These are phyloP conservation scores for Dynastes hyllus DNA, from an alignment of 2,888 invertebrate genomes.

Conservation along the genomic window DNA sequence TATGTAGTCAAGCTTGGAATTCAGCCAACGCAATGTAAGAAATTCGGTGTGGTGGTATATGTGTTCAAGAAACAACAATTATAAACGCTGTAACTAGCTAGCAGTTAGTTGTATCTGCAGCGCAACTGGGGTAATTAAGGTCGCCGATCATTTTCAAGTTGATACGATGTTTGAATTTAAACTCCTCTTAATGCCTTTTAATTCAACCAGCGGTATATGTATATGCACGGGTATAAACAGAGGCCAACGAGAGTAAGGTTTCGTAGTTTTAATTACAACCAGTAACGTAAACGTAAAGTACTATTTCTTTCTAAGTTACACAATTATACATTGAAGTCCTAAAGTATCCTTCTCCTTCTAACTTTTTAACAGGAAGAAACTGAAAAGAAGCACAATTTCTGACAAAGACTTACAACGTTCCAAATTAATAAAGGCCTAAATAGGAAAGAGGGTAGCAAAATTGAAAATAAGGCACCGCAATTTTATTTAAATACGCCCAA, in stretches of 20 bases:
- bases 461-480: too few species aligned
- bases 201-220: slow-evolving; percentile 11
- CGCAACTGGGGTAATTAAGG: slow-evolving; percentile 56
- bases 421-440: too few species aligned
- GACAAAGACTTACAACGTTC: too few species aligned
- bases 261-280: background rate
- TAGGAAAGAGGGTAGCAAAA: too few species aligned
- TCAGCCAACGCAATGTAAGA: slow-evolving; percentile 21
- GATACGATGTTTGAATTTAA: slow-evolving; percentile 45
- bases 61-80: slow-evolving; percentile 54
- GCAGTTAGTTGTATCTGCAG: slow-evolving; percentile 47
- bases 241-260: background rate
- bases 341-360: too few species aligned
- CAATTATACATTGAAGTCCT: too few species aligned
- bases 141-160: slow-evolving; percentile 53
- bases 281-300: background rate
- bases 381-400: too few species aligned
- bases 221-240: background rate
- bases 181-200: slow-evolving; percentile 43
- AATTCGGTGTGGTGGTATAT: slow-evolving; percentile 51
- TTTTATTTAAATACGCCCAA: too few species aligned
- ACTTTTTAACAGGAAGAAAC: too few species aligned
- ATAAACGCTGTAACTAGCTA: slow-evolving; percentile 52
- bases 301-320: background rate
- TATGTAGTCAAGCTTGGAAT: slow-evolving; percentile 35